phyloP scores from a whole-genome alignment of 1,140 invertebrate species.

The Drosophila malerkotliana region DNA sequence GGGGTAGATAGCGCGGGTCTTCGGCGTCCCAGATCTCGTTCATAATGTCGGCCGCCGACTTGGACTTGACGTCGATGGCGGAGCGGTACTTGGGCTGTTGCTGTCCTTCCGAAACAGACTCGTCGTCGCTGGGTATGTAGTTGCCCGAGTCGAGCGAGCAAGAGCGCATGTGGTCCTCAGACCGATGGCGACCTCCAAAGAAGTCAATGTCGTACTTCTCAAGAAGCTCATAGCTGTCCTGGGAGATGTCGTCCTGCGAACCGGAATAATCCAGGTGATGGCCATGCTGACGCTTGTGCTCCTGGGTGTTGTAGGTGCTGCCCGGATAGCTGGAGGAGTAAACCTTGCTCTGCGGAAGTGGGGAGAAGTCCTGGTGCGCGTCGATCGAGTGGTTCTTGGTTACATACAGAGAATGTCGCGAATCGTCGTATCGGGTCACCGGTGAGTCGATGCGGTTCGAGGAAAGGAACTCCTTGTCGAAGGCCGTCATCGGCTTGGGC shows the following conservation, averaged over 20 bases:
- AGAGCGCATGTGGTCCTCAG: conserved; percentile 85
- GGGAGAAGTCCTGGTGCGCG: conserved; percentile 75
- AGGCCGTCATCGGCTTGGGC: conserved; percentile 74
- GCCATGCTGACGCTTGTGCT: conserved; percentile 87
- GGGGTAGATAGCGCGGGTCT: conserved; percentile 87
- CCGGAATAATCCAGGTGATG: conserved; percentile 86
- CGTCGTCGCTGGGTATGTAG: conserved; percentile 88
- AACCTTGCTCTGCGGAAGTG: conserved; percentile 85
- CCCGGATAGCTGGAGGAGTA: conserved; percentile 94
- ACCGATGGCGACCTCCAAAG: conserved; percentile 81
- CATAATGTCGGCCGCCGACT: conserved; percentile 85
- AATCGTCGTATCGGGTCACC: conserved; percentile 90
- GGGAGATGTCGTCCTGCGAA: conserved; percentile 93
- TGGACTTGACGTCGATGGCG: conserved; percentile 85
- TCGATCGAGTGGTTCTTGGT: conserved; percentile 82
- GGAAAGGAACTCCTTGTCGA: conserved; percentile 82
- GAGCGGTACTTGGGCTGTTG: conserved; percentile 83
- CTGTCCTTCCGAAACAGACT: conserved; percentile 85
- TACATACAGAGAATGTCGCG: conserved; percentile 86
- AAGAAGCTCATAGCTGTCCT: conserved; percentile 94
- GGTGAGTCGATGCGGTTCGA: conserved; percentile 88
- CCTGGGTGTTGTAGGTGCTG: conserved; percentile 86
- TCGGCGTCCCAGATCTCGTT: conserved; percentile 88
- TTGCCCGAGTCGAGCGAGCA: conserved; percentile 89
- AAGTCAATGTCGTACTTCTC: conserved; percentile 89